phyloP scores from a whole-genome alignment of 2,888 invertebrate genomes.

The Rhynchonema sp. region DNA sequence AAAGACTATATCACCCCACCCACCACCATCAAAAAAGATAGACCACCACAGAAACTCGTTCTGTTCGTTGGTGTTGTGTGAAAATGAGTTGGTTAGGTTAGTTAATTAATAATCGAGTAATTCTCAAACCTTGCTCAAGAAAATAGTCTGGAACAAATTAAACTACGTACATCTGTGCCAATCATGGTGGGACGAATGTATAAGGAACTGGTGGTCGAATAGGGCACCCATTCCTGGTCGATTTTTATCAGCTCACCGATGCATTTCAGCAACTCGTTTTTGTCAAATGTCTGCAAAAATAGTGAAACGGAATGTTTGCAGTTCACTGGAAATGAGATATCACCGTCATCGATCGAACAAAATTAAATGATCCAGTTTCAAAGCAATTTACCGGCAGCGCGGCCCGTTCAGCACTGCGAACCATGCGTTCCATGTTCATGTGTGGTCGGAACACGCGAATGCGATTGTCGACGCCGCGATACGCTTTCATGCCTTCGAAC shows the following conservation, averaged over 20 bases:
- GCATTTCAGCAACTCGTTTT: constrained; percentile 62
- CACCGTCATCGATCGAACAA: neutral
- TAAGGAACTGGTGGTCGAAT: constrained; percentile 58
- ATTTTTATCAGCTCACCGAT: constrained; percentile 62
- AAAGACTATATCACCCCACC: too few species aligned
- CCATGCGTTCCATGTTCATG: constrained; percentile 82
- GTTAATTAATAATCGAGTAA: too few species aligned
- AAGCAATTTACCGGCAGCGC: constrained; percentile 48
- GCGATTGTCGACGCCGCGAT: constrained; percentile 70
- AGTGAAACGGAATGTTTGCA: too few species aligned
- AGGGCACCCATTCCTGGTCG: constrained; percentile 94
- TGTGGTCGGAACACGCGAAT: constrained; percentile 85
- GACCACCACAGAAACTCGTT: too few species aligned
- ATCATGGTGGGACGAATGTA: constrained; percentile 90
- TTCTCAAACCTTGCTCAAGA: neutral
- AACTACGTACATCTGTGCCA: constrained; percentile 67
- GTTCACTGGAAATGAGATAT: neutral
- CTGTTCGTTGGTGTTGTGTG: too few species aligned
- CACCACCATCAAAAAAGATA: too few species aligned
- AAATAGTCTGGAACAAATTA: neutral
- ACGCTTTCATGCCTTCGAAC: constrained; percentile 96
- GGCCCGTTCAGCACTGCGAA: constrained; percentile 56
- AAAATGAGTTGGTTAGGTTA: too few species aligned
- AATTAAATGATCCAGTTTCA: neutral
- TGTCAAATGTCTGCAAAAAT: constrained; percentile 62